Base-by-base conservation (phyloP, 2,113 vertebrate genomes). In the Hypomesus transpacificus region DNA sequence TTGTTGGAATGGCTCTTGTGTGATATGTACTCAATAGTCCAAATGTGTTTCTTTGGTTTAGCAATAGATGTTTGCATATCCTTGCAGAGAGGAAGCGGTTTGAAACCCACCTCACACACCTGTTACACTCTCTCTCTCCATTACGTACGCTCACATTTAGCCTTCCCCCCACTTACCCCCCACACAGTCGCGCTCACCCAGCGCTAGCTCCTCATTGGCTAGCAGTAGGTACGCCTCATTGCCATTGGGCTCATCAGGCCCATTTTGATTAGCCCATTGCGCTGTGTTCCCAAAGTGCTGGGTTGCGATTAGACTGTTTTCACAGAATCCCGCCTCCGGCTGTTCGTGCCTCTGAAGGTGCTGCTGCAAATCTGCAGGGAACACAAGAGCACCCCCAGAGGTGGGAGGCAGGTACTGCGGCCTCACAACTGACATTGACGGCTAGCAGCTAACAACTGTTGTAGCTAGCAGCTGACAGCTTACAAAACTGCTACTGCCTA, bases 221-320 rank as follows among this genome's bases (percentile, higher is more conserved):
- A 28, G 59, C 59, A 26, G 59, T 28, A 5, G 59, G 16, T 61
- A 28, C 13, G n/a, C 8, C 22, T 61, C 59, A 61, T 28, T 28
- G 59, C 59, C 59, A 61, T 61, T 61, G 22, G 59, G 59, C 59
- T 61, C 59, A 61, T 61, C 21, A 61, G 21, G 14, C 22, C 22
- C 59, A 11, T 61, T 61, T 6, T 28, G 59, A 61, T 61, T 61
- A 61, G 9, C 59, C 59, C 24, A 20, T 61, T 28, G 59, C 13
- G 3, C 21, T 24, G 59, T 61, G 26, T 61, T 61, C 21, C 59
- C 59, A 61, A 24, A 61, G 59, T 61, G 22, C 22, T 61, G 59
- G 59, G 59, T 21, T 61, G 22, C 26, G 14, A 61, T 61, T 61
- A 22, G 59, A 20, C 22, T 16, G 59, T 26, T 26, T 16, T 61